These are phyloP conservation scores for Notolabrus celidotus DNA, from an alignment of 2,797 vertebrate genomes.

Conservation along the genomic window DNA sequence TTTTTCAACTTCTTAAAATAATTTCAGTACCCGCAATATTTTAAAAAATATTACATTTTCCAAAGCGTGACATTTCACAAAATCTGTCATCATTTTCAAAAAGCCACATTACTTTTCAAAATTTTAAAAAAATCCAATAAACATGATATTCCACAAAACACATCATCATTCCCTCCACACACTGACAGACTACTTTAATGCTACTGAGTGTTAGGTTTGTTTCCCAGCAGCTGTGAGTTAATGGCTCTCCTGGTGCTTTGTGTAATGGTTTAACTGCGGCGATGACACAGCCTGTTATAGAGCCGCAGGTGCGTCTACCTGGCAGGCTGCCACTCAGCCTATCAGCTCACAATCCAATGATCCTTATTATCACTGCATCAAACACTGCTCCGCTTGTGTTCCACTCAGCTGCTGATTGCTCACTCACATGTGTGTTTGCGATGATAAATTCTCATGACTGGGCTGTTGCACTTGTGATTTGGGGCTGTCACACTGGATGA, in stretches of 20 bases:
- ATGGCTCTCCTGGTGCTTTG: conserved; percentile 20
- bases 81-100: no score
- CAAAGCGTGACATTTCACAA: no score
- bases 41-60: no score
- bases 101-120: no score
- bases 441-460: conserved; percentile 70
- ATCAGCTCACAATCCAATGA: conserved; percentile 68
- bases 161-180: no score
- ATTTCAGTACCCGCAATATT: no score
- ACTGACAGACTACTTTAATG: background rate
- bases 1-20: no score
- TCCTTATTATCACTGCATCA: conserved; percentile 57
- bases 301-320: conserved; percentile 73
- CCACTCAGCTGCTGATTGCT: conserved; percentile 67
- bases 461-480: conserved; percentile 70
- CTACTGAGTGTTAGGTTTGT: conserved; percentile 1
- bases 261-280: conserved; percentile 35
- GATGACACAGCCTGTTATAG: conserved; percentile 46
- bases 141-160: no score
- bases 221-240: conserved; percentile 44
- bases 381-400: conserved; percentile 48
- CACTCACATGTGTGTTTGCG: conserved; percentile 69
- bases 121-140: no score
- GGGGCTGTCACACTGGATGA: conserved; percentile 77
- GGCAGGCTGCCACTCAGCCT: conserved; percentile 65